Evolutionary conservation across 2,113 vertebrate species (phyloP).

Genomic region (Megaceryle maxima): DNA sequence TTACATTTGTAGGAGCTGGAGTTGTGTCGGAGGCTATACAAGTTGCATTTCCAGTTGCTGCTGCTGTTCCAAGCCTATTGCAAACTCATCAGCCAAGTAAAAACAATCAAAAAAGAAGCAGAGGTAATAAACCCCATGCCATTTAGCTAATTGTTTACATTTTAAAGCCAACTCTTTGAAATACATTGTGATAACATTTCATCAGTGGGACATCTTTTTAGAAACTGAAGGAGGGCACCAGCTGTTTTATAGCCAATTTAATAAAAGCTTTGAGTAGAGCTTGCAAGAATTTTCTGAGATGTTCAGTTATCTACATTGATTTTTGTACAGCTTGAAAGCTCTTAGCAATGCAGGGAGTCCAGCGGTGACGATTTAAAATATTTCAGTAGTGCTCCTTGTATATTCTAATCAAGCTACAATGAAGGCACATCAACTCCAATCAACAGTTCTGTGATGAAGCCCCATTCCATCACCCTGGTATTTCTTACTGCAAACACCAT

Average conservation of each 20-base stretch:
- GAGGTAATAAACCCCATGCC: conserved; percentile 80
- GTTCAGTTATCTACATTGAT: conserved; percentile 15
- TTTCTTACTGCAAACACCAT: not conserved
- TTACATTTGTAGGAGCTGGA: conserved; percentile 88
- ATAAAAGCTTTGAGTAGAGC: not conserved
- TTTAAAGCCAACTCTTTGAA: conserved; percentile 7
- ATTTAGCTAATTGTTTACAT: conserved; percentile 19
- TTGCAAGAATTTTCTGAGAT: not conserved
- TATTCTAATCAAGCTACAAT: conserved; percentile 41
- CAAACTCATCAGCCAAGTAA: conserved; percentile 94
- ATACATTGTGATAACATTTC: not conserved
- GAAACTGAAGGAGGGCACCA: not conserved
- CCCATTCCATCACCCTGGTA: not conserved
- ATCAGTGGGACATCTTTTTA: conserved; percentile 1
- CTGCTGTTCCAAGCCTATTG: conserved; percentile 98
- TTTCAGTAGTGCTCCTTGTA: not conserved
- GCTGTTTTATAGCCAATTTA: conserved; percentile 8
- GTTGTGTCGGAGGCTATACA: conserved; percentile 94
- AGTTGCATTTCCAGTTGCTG: conserved; percentile 96
- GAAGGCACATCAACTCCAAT: not conserved
- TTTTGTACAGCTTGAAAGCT: not conserved
- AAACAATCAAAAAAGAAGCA: conserved; percentile 91
- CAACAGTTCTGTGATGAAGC: not conserved
- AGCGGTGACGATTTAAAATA: not conserved
- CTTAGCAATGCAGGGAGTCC: not conserved